These are phyloP conservation scores for Eupithecia subumbrata DNA, from an alignment of 2,888 invertebrate species.

Conservation along the genomic window DNA sequence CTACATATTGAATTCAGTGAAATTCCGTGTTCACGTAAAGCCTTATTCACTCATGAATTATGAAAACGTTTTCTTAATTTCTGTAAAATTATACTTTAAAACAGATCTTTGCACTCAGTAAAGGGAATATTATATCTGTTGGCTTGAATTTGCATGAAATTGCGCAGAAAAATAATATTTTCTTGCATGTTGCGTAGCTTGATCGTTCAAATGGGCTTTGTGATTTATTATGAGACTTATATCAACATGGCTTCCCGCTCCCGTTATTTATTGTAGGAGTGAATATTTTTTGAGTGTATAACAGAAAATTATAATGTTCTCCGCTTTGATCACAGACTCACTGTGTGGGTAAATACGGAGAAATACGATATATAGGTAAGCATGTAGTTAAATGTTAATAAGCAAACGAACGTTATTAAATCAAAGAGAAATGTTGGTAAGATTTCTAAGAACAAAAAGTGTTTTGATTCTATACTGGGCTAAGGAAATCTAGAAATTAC, in stretches of 20 bases:
- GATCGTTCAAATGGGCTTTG: conserved; percentile 38
- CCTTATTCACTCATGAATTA: conserved; percentile 63
- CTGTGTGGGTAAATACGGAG: background rate
- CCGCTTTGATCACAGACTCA: background rate
- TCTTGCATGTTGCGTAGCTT: conserved; percentile 44
- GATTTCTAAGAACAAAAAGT: background rate
- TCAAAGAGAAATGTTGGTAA: background rate
- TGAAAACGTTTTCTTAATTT: conserved; percentile 69
- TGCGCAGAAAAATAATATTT: conserved; percentile 55
- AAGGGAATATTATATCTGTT: conserved; percentile 45
- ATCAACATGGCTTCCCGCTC: conserved; percentile 22
- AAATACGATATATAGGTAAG: background rate
- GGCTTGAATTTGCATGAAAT: conserved; percentile 65
- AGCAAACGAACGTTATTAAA: background rate
- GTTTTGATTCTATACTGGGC: background rate
- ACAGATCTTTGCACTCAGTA: conserved; percentile 53
- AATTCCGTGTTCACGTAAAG: conserved; percentile 49
- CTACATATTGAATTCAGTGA: conserved; percentile 56
- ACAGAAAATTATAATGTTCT: conserved; percentile 6
- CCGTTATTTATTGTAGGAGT: conserved; percentile 19
- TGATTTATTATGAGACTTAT: conserved; percentile 43
- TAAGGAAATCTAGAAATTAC: background rate
- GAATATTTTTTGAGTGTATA: conserved; percentile 23
- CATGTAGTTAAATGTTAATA: background rate
- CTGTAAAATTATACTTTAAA: conserved; percentile 69